Percentiles rank a stretch among this genome's conserved stretches.
phyloP scores from a whole-genome alignment of 30 jellyfish, hydroid and myxozoan genomes.

The Haliclystus octoradiatus region DNA sequence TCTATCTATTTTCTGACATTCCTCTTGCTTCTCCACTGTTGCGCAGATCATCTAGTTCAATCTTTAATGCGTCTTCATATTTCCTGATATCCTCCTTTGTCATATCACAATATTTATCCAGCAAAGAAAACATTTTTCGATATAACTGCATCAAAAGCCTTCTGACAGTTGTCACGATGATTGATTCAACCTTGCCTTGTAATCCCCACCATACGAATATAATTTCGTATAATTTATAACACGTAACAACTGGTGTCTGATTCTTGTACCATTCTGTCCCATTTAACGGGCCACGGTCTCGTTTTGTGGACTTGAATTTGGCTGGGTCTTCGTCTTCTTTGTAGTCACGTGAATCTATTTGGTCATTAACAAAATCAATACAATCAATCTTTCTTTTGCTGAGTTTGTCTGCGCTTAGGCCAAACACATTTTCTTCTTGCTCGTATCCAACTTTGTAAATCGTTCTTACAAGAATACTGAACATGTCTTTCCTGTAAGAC shows the following conservation, averaged over 20 bases:
- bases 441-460: constrained; percentile 60
- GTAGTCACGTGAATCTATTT: constrained; percentile 55
- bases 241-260: constrained; percentile 83
- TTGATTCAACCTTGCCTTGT: constrained; percentile 51
- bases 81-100: constrained; percentile 82
- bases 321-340: constrained; percentile 84
- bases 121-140: constrained; percentile 95
- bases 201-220: constrained; percentile 69
- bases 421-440: constrained; percentile 49
- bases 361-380: constrained; percentile 76
- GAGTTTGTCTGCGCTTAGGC: constrained; percentile 32
- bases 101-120: constrained; percentile 91
- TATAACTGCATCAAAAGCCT: constrained; percentile 72
- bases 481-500: constrained; percentile 62
- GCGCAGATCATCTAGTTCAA: constrained; percentile 63
- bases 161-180: constrained; percentile 55
- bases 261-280: constrained; percentile 71
- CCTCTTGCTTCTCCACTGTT: constrained; percentile 57
- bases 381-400: constrained; percentile 36
- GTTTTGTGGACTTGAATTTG: constrained; percentile 51
- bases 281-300: constrained; percentile 79
- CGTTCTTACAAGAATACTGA: constrained; percentile 58
- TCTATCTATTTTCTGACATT: too few relatives aligned
- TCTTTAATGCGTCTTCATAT: constrained; percentile 69
- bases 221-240: constrained; percentile 76